A percentile compares a stretch with the other conserved stretches of the same genome.
Conservation (phyloP, 2,888 invertebrate species). For the Ormyrus rosae region DNA sequence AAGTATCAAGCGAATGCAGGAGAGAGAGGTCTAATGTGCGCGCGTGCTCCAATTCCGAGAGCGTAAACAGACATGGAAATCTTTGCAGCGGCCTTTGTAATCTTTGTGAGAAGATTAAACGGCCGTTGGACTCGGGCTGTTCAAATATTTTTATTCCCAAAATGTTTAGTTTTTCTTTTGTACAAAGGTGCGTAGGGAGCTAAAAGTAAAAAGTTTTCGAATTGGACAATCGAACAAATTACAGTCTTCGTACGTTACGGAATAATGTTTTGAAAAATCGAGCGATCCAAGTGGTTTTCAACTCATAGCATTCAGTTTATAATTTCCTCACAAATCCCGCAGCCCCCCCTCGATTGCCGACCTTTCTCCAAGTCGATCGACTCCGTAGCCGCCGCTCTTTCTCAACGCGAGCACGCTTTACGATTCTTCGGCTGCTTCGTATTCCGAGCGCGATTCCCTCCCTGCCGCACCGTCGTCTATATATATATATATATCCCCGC, state of each 20-base stretch:
- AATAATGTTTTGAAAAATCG: no score
- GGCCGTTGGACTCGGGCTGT: no score
- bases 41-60: neutral
- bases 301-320: neutral
- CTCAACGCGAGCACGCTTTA: constrained; percentile 44
- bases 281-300: no score
- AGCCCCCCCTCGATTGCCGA: neutral
- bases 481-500: neutral
- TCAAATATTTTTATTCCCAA: no score
- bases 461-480: neutral
- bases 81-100: no score
- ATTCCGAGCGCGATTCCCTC: constrained; percentile 64
- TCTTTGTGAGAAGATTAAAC: no score
- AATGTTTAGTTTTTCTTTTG: no score
- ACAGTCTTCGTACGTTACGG: no score
- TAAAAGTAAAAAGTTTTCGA: no score
- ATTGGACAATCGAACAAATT: no score
- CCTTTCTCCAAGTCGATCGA: constrained; percentile 27
- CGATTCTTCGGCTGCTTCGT: constrained; percentile 70
- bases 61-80: no score
- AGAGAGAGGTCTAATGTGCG: constrained; percentile 1
- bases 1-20: constrained; percentile 11
- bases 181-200: no score
- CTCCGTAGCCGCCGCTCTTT: neutral
- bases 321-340: constrained; percentile 8